Base-by-base conservation (phyloP, 1,140 invertebrate species). In the Panonychus citri region DNA sequence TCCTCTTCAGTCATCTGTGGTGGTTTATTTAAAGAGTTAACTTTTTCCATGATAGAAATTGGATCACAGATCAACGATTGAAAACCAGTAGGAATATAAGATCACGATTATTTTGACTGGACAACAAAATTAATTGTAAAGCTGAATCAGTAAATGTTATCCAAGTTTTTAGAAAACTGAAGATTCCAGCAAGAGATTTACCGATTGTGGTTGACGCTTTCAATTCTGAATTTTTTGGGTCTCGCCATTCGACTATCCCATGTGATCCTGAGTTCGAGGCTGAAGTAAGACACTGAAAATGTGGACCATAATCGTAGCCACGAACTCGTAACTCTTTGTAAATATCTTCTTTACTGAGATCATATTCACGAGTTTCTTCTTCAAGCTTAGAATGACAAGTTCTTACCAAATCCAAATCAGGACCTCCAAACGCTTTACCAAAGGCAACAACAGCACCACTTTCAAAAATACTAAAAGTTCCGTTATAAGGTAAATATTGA, bases 401-500 rank as follows among this genome's bases (percentile, higher is more conserved):
- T 40, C 7, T 40, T n/a, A 17, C 39, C 39, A 40, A 39, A 39
- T 40, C 39, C 2, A n/a, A n/a, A n/a, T n/a, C n/a, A n/a, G n/a
- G n/a, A n/a, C n/a, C n/a, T 40, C 70, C 68, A 72, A 67, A 25
- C 53, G 77, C 67, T 30, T 54, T 73, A 21, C 86, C 87, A 1
- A 77, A 80, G 0, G 86, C 85, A 15, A 78, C 80, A 13, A 88
- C 72, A 26, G 78, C 75, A 21, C 81, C 85, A 61, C 80, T 78
- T 71, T 95, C 89, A 61, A 80, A 80, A 27, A 97, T 80, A 66
- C 94, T 86, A 74, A 95, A 96, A 48, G 85, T 77, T 13, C 87
- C 87, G 28, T 77, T 81, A 25, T 80, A 82, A 61, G 83, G 80
- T 61, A 91, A 82, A 49, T 95, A 80, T 63, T 81, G 88, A 3